Evolutionary conservation across 2,113 vertebrate genomes (phyloP), one percentile per base, ranked within the genome.

Genomic region (Brachypteracias leptosomus): DNA sequence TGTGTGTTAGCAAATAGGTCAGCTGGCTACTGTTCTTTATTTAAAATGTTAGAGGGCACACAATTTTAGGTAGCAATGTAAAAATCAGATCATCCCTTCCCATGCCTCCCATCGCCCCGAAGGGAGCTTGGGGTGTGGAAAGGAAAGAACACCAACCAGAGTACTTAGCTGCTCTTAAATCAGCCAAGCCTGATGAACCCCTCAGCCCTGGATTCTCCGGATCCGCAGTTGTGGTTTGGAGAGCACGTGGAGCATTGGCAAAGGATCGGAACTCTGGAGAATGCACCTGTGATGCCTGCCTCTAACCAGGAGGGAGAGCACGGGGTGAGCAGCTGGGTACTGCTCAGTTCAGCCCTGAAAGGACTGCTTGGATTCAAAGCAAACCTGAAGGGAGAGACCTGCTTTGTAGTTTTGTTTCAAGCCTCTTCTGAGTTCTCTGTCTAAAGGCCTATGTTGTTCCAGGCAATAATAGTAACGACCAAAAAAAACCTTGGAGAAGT

Each of bases 321-420:
- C 2, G 1, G 38, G 62, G 38, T 7, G 19, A 35, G 29, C 0
- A 3, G 13, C 12, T 70, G 28, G 71, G 1, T n/a, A 63, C 17
- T 59, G 33, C 70, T 91, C 17, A 17, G 21, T 49, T 86, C 31
- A 54, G 87, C 28, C 8, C 42, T 33, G 18, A 47, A 47, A 47
- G 19, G 10, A 6, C 10, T 70, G 18, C 46, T 44, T 70, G 67
- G 36, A 54, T 70, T 73, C 36, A 77, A 96, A 76, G 17, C 42
- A 94, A 77, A 78, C 6, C 42, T 87, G 55, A 47, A 93, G 47
- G 68, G 61, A 87, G 55, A 89, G 9, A 85, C 35, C 47, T 71
- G 36, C 42, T 57, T 74, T 81, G 80, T 57, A 81, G 49, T 54
- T 84, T 86, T 92, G 67, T 94, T 96, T 94, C 59, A 75, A 67